Evolutionary conservation across 1,140 invertebrate genomes (phyloP), one percentile per base, ranked within the genome.

Genomic region (Aphelenchoides besseyi): DNA sequence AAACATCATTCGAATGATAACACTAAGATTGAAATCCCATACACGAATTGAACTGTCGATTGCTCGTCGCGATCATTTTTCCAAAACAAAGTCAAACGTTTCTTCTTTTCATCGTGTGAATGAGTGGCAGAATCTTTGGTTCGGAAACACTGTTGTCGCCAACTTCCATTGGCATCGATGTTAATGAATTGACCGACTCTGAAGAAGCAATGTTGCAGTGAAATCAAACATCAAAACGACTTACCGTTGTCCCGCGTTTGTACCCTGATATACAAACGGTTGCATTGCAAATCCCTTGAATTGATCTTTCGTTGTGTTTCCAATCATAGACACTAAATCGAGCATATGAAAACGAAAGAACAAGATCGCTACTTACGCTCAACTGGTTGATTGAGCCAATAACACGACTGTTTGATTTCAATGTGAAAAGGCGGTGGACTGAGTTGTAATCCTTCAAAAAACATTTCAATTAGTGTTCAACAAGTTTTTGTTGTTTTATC

Each of bases 211-310:
- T 18, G 29, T 28, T 76, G 12, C 8, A 72, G 23, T 54, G 9
- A 63, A 70, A 68, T 23, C 23, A 67, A 8, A 16, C 52, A 18
- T 28, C 33, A 3, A 16, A 12, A 9, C 16, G 18, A 61, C 68
- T 54, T n/a, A 82, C 78, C 77, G 35, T 52, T 67, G 12, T 62
- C 80, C 80, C 23, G 63, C n/a, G 36, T 73, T 68, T 18, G 64
- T 30, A 2, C 82, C 82, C 18, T 79, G 71, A 59, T 70, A 83
- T 53, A 83, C 70, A 36, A 84, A 48, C 8, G 81, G 79, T 54
- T 83, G 81, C 37, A 83, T 82, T 5, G 76, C 81, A 59, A 83
- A 83, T 52, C 81, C 81, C 64, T 83, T 84, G 72, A 84, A 83
- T 61, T 78, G 41, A 16, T 70, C 72, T 2, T 64, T 72, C 36